Evolutionary conservation across 2,797 vertebrate genomes (phyloP).

Genomic region (Hydrophis major): DNA sequence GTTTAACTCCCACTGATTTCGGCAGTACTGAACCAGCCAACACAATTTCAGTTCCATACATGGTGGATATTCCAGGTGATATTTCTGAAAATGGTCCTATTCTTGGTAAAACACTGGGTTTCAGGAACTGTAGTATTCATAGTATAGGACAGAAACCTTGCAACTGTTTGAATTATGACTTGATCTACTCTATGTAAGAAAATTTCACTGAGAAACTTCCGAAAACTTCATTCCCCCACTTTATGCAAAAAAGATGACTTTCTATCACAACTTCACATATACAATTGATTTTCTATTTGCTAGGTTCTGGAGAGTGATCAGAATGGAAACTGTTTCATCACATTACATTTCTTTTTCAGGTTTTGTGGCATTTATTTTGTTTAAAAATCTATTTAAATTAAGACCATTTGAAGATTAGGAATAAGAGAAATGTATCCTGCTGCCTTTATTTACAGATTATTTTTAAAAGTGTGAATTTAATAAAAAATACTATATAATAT

Average conservation of each 20-base stretch:
- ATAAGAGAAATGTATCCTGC: conserved; percentile 30
- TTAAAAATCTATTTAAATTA: conserved; percentile 29
- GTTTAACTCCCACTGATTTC: neutral
- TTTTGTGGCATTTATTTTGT: conserved; percentile 34
- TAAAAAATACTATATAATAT: neutral
- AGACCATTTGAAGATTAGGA: neutral
- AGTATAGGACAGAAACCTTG: neutral
- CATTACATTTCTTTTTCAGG: neutral
- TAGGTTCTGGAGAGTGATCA: conserved; percentile 31
- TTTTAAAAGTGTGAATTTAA: neutral
- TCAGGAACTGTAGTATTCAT: neutral
- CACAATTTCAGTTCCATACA: neutral
- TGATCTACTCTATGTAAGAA: neutral
- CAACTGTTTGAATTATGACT: neutral
- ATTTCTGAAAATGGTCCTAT: neutral
- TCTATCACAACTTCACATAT: neutral
- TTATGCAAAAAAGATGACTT: conserved; percentile 6
- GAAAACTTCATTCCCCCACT: neutral
- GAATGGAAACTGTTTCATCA: conserved; percentile 13
- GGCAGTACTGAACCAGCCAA: neutral
- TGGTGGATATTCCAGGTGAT: neutral
- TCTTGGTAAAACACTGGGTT: neutral
- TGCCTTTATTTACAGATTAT: conserved; percentile 34
- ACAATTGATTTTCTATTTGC: neutral
- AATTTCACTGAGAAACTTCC: neutral